Base-by-base conservation (phyloP, 2,797 vertebrate species). In the Hylomyscus alleni region DNA sequence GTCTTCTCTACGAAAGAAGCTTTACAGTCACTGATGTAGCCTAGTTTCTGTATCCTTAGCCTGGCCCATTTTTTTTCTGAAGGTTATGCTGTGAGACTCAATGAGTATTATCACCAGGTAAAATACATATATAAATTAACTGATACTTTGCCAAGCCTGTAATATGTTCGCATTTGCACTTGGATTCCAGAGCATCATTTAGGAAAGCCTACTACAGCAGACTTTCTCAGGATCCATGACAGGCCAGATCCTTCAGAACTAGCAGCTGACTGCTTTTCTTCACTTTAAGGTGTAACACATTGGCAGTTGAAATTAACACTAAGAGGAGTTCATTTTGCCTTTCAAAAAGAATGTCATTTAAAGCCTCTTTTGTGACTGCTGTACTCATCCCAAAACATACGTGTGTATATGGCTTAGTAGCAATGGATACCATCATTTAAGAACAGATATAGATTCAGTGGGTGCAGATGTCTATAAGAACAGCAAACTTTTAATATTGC, bases 1-100 rank as follows among this genome's bases (percentile, higher is more conserved):
- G 20, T 29, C 65, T 77, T 96, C 84, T 84, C 9, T 84, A 34
- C 24, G 87, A 95, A 50, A 94, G 50, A 84, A 82, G 31, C 47
- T 62, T 90, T 56, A 17, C 24, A 93, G 31, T 90, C 87, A 73
- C 3, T 95, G 47, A 22, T n/a, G 6, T 84, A 91, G 60, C 75
- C 72, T 44, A 56, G n/a, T 96, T 95, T 91, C 83, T 96, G 1
- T 81, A 73, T 90, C 90, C 77, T 95, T 95, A 94, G 87, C 67
- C 84, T 93, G 84, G 93, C 44, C 80, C 31, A 94, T 65, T 95
- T 96, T 97, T 97, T 95, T 89, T n/a, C 90, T 94, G 56, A 94
- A 95, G 77, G 73, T 90, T 93, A 47, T 95, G 11, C 80, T 82
- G 0, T 97, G 72, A 95, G 80, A 90, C 60, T 34, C 69, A 92